Evolutionary conservation across 2,113 vertebrate species (phyloP).

Genomic region (Anhinga rufa): DNA sequence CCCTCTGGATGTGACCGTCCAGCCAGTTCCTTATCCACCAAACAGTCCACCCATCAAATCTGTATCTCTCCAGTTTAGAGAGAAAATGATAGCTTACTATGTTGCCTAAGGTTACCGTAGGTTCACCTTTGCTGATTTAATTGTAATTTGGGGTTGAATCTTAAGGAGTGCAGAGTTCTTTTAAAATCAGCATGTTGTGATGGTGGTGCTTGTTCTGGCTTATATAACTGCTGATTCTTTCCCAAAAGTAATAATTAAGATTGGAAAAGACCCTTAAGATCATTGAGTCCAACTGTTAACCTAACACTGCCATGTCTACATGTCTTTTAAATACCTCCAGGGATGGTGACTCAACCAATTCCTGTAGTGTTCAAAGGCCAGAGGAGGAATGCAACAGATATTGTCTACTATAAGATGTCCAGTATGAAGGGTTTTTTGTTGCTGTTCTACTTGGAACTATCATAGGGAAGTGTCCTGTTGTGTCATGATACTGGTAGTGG

Average conservation of each 20-base stretch:
- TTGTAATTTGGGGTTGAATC: not conserved
- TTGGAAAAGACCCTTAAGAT: not conserved
- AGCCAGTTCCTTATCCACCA: no score
- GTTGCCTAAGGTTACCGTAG: not conserved
- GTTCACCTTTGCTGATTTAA: not conserved
- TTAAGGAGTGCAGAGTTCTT: not conserved
- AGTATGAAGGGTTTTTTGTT: fast-evolving
- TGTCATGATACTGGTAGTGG: not conserved
- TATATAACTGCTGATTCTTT: not conserved
- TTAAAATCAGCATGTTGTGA: not conserved
- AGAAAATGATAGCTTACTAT: not conserved
- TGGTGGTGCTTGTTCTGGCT: not conserved
- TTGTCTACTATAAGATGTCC: not conserved
- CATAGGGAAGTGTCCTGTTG: not conserved
- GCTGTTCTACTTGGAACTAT: not conserved
- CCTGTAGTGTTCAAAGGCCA: not conserved
- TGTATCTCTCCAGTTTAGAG: no score
- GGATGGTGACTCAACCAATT: not conserved
- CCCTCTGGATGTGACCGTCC: no score
- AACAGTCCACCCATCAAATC: no score
- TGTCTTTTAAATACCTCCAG: not conserved
- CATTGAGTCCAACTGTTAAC: fast-evolving
- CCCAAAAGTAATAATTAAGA: not conserved
- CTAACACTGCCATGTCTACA: not conserved
- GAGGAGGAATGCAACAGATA: not conserved